A percentile compares a stretch with the other conserved stretches of the same genome.
Conservation (phyloP, 2,113 vertebrate genomes). For the Boulengeromyrus knoepffleri region DNA sequence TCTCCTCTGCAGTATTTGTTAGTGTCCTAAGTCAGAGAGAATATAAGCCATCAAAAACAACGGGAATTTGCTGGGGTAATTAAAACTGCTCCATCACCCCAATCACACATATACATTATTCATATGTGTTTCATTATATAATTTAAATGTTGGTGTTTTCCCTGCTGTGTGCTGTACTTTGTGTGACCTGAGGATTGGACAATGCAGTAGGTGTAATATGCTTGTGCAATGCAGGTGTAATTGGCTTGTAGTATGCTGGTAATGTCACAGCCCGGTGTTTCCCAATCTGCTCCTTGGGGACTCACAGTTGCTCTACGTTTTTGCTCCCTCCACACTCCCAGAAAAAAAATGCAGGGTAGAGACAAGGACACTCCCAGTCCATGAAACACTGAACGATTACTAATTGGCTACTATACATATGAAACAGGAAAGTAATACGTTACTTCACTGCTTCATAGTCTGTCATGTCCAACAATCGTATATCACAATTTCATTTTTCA, state of each 20-base stretch:
- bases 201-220: not conserved
- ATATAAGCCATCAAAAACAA: not conserved
- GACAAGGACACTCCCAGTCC: not conserved
- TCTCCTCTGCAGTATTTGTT: not conserved
- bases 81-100: not conserved
- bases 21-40: not conserved
- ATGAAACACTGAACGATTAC: not conserved
- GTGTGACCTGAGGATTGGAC: not conserved
- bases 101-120: not conserved
- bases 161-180: not conserved
- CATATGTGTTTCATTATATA: not conserved
- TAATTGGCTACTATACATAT: not conserved
- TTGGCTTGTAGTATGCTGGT: not conserved
- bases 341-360: not conserved
- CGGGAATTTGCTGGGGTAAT: not conserved
- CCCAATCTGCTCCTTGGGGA: not conserved
- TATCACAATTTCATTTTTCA: not conserved
- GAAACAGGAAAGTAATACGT: not conserved
- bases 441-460: not conserved
- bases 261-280: not conserved
- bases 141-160: not conserved
- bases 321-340: not conserved
- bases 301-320: not conserved
- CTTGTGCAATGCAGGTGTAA: not conserved
- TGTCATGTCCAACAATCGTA: not conserved